Base-by-base conservation (phyloP, 2,797 vertebrate genomes). In the Cetoscarus ocellatus region DNA sequence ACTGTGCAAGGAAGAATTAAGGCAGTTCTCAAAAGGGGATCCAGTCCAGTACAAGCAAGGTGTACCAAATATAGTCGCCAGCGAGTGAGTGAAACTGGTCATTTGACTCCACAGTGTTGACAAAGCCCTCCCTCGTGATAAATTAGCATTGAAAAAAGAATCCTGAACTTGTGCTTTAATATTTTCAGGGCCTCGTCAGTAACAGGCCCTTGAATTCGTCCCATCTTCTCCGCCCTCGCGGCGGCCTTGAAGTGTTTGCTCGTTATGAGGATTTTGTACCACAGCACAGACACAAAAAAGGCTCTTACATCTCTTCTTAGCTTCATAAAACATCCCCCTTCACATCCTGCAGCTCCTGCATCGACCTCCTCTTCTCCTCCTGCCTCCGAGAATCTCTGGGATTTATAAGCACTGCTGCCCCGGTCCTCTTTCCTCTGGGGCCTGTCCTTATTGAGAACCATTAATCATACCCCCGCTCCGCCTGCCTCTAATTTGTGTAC, bases 401-500 rank as follows among this genome's bases (percentile, higher is more conserved):
- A 84, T 86, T 91, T 83, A 80, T 71, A 82, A 83, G 54, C 75
- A 34, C 67, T 57, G 58, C 70, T 75, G 61, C 82, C 77, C 62
- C 61, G 62, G 74, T 68, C 57, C 75, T 44, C 64, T 68, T 57
- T 73, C 79, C 83, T 81, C 76, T 13, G 84, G 72, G 88, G 72
- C 45, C 64, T 67, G 81, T 90, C 85, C 85, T 88, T 88, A 86
- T 87, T 82, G 80, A 79, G 78, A 80, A 64, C 53, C 83, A 91
- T 91, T 90, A 85, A 93, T 92, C 90, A 92, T 61, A 66, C 27
- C 75, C 44, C 43, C 67, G 78, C 80, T 68, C 66, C 68, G 73
- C 57, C 75, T 75, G 44, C 68, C 52, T 79, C 67, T 85, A 86
- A 91, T 91, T 85, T 88, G 86, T 92, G 86, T 85, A 86, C 77